Conservation (phyloP, 1,140 invertebrate genomes). For the Drosophila sp. region DNA sequence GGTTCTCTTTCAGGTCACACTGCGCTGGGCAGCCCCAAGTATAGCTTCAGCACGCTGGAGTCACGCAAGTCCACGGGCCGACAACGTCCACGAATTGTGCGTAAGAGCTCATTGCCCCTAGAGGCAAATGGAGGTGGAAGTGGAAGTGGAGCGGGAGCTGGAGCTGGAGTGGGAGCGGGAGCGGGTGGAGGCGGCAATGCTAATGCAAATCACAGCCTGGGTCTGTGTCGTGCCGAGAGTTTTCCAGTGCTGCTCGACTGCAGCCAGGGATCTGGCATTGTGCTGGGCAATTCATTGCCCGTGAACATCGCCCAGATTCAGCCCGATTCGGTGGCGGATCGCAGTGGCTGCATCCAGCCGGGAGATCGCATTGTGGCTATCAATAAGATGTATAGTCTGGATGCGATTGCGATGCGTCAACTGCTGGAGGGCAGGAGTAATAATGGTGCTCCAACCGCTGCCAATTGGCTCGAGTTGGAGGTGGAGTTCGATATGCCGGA, state of each 20-base stretch:
- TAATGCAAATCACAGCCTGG: constrained; percentile 54
- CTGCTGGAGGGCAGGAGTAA: constrained; percentile 65
- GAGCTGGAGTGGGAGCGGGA: background rate
- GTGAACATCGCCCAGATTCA: constrained; percentile 76
- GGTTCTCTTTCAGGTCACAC: constrained; percentile 66
- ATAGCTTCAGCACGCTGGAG: constrained; percentile 84
- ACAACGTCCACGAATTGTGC: constrained; percentile 74
- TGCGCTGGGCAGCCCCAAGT: constrained; percentile 81
- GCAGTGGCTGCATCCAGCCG: constrained; percentile 91
- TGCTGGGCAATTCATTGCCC: constrained; percentile 55
- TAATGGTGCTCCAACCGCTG: constrained; percentile 28
- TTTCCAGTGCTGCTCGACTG: constrained; percentile 83
- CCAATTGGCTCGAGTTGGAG: constrained; percentile 87
- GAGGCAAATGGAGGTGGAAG: constrained; percentile 40
- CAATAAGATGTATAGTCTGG: constrained; percentile 89
- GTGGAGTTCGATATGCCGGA: constrained; percentile 97
- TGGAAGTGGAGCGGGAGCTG: constrained; percentile 3
- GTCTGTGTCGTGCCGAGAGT: constrained; percentile 78
- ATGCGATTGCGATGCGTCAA: constrained; percentile 85
- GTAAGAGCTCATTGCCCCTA: constrained; percentile 82
- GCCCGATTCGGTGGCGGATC: constrained; percentile 83
- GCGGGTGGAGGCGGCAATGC: background rate
- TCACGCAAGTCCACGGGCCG: constrained; percentile 76
- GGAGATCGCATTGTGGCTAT: constrained; percentile 93
- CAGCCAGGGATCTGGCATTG: constrained; percentile 80